Percentiles rank a stretch among this genome's conserved stretches.
phyloP scores from a whole-genome alignment of 2,113 vertebrate genomes.

The Melanocharis versteri region DNA sequence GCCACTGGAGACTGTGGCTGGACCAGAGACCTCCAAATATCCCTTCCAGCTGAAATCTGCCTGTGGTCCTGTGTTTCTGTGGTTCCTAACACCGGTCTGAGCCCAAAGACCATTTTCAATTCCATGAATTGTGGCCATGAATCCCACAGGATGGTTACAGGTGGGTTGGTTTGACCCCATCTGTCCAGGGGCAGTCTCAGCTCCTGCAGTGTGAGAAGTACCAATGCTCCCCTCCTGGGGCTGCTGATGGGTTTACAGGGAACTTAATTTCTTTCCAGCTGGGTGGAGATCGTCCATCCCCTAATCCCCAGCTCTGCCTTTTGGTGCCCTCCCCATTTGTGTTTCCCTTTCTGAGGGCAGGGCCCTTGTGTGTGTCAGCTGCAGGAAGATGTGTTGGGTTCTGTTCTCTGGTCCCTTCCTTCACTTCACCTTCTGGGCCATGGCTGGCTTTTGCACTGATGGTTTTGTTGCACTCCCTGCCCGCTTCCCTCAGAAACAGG shows the following conservation, averaged over 20 bases:
- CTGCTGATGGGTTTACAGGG: not conserved
- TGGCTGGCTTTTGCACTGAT: not conserved
- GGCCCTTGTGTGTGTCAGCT: fast-evolving
- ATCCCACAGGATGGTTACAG: not conserved
- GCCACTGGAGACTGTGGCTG: not conserved
- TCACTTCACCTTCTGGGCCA: not conserved
- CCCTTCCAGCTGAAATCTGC: not conserved
- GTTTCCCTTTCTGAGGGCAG: not conserved
- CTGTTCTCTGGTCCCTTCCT: not conserved
- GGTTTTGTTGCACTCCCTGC: not conserved
- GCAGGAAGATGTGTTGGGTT: not conserved
- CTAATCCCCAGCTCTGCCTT: not conserved
- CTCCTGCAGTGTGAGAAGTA: not conserved
- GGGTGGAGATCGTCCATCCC: not conserved
- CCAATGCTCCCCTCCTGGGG: not conserved
- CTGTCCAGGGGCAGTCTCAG: not conserved
- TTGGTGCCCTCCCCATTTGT: not conserved
- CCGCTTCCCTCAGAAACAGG: not conserved
- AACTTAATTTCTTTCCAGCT: not conserved
- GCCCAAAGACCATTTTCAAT: not conserved
- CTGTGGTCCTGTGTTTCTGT: not conserved
- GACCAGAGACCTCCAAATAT: not conserved
- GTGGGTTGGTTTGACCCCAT: not conserved
- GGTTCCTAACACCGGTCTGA: not conserved
- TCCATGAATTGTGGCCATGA: not conserved